phyloP scores from a whole-genome alignment of 2,797 vertebrate genomes.

The Selene dorsalis region DNA sequence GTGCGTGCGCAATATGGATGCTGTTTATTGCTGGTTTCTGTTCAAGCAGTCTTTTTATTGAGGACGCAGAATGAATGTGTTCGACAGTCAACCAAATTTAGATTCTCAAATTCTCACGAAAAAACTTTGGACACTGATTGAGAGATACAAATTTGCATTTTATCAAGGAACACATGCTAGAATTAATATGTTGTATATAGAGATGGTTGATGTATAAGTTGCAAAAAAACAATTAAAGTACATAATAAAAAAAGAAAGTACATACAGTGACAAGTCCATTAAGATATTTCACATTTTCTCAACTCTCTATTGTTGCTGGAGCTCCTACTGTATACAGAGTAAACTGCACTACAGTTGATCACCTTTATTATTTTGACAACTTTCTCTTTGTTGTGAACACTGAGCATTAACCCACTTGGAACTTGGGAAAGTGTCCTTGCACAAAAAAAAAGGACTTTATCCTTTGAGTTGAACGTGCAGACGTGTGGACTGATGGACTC shows the following conservation, averaged over 20 bases:
- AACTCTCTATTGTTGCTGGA: not conserved
- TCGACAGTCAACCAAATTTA: not conserved
- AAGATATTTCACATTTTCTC: not conserved
- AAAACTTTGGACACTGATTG: not conserved
- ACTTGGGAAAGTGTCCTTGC: constrained; percentile 19
- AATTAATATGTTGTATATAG: too few species aligned
- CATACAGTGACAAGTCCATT: not conserved
- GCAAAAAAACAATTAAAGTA: not conserved
- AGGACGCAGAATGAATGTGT: not conserved
- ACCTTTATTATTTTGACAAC: not conserved
- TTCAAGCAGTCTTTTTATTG: not conserved
- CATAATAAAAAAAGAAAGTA: not conserved
- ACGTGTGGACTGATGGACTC: constrained; percentile 72
- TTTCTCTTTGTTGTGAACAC: not conserved
- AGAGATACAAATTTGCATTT: not conserved
- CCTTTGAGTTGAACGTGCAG: constrained; percentile 59
- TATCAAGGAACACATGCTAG: not conserved
- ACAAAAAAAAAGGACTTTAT: constrained; percentile 67
- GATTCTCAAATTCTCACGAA: not conserved
- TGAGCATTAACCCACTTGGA: not conserved
- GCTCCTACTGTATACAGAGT: not conserved
- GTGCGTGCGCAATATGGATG: constrained; percentile 11
- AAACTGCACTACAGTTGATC: not conserved
- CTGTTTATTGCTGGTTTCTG: not conserved
- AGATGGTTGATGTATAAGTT: not conserved